Evolutionary conservation across 2,113 vertebrate species (phyloP).

Genomic region (Malurus alboscapulatus): DNA sequence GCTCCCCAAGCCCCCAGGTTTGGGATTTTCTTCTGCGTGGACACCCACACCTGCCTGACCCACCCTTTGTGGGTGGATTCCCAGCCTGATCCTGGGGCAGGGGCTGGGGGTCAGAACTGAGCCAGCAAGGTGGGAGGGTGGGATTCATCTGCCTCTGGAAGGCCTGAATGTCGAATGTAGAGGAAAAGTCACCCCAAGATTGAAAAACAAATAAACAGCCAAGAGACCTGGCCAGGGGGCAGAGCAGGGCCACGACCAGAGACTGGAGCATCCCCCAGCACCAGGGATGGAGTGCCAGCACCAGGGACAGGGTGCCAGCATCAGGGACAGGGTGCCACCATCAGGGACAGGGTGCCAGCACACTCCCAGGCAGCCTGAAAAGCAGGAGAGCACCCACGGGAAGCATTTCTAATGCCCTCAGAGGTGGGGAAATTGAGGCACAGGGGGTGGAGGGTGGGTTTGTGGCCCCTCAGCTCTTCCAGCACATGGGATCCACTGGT

Average conservation of each 20-base stretch:
- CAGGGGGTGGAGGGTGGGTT: fast-evolving
- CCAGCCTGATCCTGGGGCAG: neutral
- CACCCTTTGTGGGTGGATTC: neutral
- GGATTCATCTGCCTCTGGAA: neutral
- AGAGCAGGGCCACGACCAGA: fast-evolving
- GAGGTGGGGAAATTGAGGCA: neutral
- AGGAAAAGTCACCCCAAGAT: neutral
- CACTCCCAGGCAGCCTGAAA: neutral
- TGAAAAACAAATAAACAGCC: neutral
- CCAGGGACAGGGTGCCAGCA: neutral
- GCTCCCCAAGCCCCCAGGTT: neutral
- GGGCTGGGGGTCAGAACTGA: neutral
- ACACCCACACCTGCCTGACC: neutral
- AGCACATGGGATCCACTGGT: fast-evolving
- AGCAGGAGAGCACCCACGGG: fast-evolving
- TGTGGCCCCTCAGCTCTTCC: neutral
- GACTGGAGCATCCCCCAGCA: neutral
- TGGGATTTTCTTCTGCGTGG: neutral
- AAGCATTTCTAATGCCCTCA: neutral
- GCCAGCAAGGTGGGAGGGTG: neutral
- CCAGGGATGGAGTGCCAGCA: neutral
- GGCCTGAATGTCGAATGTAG: neutral
- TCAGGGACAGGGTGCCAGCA: neutral
- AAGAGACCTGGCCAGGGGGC: fast-evolving
- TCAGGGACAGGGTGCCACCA: neutral